These are phyloP conservation scores for Bimastos eiseni DNA, from an alignment of 2,888 invertebrate species.

Conservation along the genomic window DNA sequence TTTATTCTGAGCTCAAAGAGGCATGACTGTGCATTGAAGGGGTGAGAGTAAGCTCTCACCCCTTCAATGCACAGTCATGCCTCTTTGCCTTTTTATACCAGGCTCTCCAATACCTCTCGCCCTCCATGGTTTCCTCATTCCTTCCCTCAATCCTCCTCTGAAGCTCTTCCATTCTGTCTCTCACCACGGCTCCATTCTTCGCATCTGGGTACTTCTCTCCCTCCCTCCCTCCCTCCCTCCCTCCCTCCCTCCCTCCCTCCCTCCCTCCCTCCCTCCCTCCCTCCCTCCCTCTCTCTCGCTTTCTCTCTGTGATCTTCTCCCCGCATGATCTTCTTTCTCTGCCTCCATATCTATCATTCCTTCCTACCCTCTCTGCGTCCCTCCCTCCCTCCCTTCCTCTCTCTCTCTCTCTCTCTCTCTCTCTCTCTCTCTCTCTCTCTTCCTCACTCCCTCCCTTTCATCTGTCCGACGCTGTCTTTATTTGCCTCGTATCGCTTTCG, in stretches of 20 bases:
- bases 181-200: too few species aligned
- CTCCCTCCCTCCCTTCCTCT: background rate
- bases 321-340: background rate
- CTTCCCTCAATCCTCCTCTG: too few species aligned
- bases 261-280: background rate
- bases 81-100: too few species aligned
- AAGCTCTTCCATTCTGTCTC: too few species aligned
- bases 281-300: conserved; percentile 1
- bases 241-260: background rate
- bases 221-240: background rate
- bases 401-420: background rate
- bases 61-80: too few species aligned
- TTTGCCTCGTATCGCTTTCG: background rate
- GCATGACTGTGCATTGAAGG: too few species aligned
- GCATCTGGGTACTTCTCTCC: too few species aligned
- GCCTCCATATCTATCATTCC: background rate
- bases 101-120: background rate
- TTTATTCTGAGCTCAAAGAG: too few species aligned
- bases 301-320: background rate
- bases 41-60: too few species aligned
- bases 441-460: background rate
- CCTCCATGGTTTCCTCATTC: background rate
- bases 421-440: background rate
- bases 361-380: background rate
- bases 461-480: background rate